Percentiles rank a stretch among this genome's conserved stretches.
Evolutionary conservation across 2,113 vertebrate genomes (phyloP).

Genomic region (Rhombomys opimus): DNA sequence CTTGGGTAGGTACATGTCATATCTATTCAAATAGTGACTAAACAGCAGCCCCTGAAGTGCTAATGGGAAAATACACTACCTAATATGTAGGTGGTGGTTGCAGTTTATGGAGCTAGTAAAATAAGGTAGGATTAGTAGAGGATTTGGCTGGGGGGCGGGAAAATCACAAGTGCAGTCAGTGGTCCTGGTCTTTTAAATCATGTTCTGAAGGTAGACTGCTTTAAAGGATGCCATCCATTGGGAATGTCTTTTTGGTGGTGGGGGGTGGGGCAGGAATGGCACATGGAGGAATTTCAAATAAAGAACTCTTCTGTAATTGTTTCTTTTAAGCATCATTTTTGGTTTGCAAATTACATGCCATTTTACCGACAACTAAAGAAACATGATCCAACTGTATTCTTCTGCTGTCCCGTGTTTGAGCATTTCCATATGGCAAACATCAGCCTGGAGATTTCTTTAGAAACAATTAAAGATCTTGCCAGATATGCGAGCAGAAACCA

Average conservation of each 20-base stretch:
- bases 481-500: slow-evolving; percentile 58
- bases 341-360: slow-evolving; percentile 78
- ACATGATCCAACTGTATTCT: slow-evolving; percentile 74
- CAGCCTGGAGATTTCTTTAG: slow-evolving; percentile 68
- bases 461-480: slow-evolving; percentile 78
- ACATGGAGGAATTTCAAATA: slow-evolving; percentile 60
- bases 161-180: slow-evolving; percentile 1
- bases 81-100: background rate
- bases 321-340: slow-evolving; percentile 73
- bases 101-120: background rate
- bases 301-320: slow-evolving; percentile 66
- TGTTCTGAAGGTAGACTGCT: slow-evolving; percentile 14
- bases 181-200: slow-evolving; percentile 22
- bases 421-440: slow-evolving; percentile 77
- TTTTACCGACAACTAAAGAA: slow-evolving; percentile 76
- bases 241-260: background rate
- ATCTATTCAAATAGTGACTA: background rate
- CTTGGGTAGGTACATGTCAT: background rate
- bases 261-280: background rate
- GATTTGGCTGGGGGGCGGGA: background rate
- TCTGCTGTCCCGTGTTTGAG: slow-evolving; percentile 64
- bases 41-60: background rate
- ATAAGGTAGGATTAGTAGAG: slow-evolving; percentile 8
- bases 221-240: slow-evolving; percentile 55
- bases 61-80: background rate